Evolutionary conservation across 2,113 vertebrate genomes (phyloP).

Genomic region (Colaptes auratus): DNA sequence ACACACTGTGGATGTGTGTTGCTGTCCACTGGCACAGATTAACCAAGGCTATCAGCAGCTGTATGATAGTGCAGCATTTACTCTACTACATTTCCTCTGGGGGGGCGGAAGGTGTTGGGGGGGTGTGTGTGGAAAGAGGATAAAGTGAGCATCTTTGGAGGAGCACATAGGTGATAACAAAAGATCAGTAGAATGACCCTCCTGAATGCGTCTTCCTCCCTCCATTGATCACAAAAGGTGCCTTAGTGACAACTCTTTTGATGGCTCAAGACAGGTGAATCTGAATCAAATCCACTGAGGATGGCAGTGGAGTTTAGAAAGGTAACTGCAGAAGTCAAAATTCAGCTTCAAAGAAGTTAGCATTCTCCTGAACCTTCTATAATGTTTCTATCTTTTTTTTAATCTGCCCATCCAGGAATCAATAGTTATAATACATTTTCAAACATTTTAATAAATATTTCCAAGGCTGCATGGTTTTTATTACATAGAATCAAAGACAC

Average conservation of each 20-base stretch:
- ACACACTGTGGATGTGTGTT: rapidly evolving
- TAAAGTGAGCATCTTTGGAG: not conserved
- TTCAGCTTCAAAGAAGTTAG: not conserved
- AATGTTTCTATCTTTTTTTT: not conserved
- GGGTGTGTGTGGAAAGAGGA: too few species aligned
- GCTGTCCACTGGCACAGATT: rapidly evolving
- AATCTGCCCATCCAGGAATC: constrained; percentile 37
- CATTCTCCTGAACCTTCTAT: not conserved
- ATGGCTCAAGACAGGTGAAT: not conserved
- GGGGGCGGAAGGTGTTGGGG: too few species aligned
- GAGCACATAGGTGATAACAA: rapidly evolving
- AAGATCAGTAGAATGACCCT: not conserved
- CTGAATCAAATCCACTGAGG: not conserved
- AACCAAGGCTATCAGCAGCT: rapidly evolving
- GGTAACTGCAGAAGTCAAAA: constrained; percentile 6
- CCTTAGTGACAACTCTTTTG: not conserved
- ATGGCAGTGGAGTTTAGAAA: not conserved
- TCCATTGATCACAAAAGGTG: not conserved
- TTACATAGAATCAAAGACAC: constrained; percentile 60
- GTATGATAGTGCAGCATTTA: rapidly evolving
- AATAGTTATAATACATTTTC: constrained; percentile 37
- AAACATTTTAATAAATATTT: constrained; percentile 62
- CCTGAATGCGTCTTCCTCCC: not conserved
- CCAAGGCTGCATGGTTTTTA: constrained; percentile 44
- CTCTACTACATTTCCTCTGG: not conserved